Base-by-base conservation (phyloP, 2,888 invertebrate species). In the Tanytarsus gracilentus region DNA sequence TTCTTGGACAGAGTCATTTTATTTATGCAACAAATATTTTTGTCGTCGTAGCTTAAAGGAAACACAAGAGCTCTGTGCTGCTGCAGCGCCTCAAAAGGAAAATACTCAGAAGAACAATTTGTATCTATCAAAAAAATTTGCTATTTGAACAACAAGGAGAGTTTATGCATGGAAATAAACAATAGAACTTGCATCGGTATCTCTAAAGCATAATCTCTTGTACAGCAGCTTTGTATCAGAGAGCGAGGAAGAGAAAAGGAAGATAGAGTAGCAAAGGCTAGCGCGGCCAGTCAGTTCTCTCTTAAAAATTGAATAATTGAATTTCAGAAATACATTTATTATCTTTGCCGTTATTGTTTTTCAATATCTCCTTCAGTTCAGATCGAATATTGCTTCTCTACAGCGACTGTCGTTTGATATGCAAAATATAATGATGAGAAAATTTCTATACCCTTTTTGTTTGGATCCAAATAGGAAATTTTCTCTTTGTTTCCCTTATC, bases 91-190 rank as follows among this genome's bases (percentile, higher is more conserved):
- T 39, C 55, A 40, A 40, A 33, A 36, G 36, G 51, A 51, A 52
- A n/a, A n/a, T n/a, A n/a, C n/a, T n/a, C 33, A 33, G 36, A 9
- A 25, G 9, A 55, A 21, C 55, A 55, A 55, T 55, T 55, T 55
- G 55, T 55, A 55, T 55, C 55, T 55, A 55, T 55, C 55, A 55
- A 55, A 55, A 53, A 44, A 44, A 39, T 11, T 49, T 49, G 49
- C 49, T 26, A n/a, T 30, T 30, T 30, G 11, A 8, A 30, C 30
- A 30, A 49, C n/a, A 36, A 36, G 36, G 36, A 14, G 9, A n/a
- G 16, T 36, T 6, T 36, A 14, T 36, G 36, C 36, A 36, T 7
- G n/a, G 33, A 33, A n/a, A 55, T 18, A 29, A 49, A 49, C 9
- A 29, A 51, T 30, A 30, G 18, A n/a, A n/a, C n/a, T n/a, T n/a